phyloP scores from a whole-genome alignment of 2,888 invertebrate species.

The Timema cristinae region DNA sequence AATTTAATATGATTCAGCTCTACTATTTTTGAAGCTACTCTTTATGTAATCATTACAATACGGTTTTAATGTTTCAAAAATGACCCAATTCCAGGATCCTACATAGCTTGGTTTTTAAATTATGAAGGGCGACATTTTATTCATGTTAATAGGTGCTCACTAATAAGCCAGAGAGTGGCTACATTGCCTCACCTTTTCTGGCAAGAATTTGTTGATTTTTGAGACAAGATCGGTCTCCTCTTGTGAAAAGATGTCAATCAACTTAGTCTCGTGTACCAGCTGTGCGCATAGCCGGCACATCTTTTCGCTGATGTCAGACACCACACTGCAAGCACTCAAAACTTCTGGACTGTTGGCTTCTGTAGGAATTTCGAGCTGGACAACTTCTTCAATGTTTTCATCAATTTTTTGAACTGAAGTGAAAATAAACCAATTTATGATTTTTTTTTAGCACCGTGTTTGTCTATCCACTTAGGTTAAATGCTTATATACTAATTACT shows the following conservation, averaged over 20 bases:
- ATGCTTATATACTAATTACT: too few species aligned
- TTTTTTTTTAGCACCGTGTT: not conserved
- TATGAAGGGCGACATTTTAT: not conserved
- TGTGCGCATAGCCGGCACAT: conserved; percentile 28
- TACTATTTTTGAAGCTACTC: too few species aligned
- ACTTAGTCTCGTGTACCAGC: conserved; percentile 25
- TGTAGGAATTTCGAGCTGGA: too few species aligned
- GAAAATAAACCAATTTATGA: not conserved
- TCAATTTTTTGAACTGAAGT: not conserved
- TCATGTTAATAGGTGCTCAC: not conserved
- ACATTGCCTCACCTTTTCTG: conserved; percentile 22
- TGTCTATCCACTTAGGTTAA: too few species aligned
- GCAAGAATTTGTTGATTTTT: conserved; percentile 22
- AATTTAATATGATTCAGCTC: too few species aligned
- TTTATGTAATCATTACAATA: not conserved
- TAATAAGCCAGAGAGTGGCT: not conserved
- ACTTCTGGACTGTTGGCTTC: too few species aligned
- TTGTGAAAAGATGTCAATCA: conserved; percentile 20
- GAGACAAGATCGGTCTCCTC: conserved; percentile 12
- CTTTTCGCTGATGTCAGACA: conserved; percentile 15
- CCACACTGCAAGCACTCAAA: not conserved
- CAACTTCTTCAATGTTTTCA: too few species aligned
- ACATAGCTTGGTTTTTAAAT: not conserved
- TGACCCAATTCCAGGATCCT: not conserved
- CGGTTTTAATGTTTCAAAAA: not conserved